Base-by-base conservation (phyloP, 2,113 vertebrate genomes). In the Vulpes lagopus region DNA sequence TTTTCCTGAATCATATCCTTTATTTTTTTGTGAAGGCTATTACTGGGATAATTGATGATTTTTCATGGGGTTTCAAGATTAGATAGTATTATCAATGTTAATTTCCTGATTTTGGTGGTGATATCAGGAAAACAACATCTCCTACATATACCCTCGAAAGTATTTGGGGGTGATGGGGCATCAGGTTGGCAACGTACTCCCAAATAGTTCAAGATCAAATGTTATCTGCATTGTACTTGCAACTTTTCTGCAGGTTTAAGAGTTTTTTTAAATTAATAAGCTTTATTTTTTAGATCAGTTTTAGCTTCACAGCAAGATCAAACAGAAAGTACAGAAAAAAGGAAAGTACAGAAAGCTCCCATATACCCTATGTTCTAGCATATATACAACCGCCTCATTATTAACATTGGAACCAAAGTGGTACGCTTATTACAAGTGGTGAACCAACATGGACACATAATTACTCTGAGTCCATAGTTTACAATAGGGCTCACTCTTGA, bases 11-110 rank as follows among this genome's bases (percentile, higher is more conserved):
- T 14, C 53, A 19, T 27, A 69, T 60, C 14, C 53, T 57, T 92
- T 49, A 89, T 84, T 93, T 93, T 96, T 35, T 25, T 38, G n/a
- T 64, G 71, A 92, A 55, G n/a, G n/a, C 79, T 83, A 83, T 89
- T 83, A 76, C 9, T 53, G 35, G n/a, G 35, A 93, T 25, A 60
- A 79, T 11, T 85, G n/a, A 91, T 92, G n/a, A 84, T 79, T 79
- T 69, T 60, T 69, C 67, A 12, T 60, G 17, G 20, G 8, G 2
- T 60, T 32, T 59, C 53, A 59, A 76, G 74, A 65, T 57, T 82
- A 69, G 51, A 35, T 78, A 60, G 19, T 38, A 55, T 67, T 69
- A 49, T 35, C 65, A 35, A 15, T 87, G 60, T 69, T 85, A 69
- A 85, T 84, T 62, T 84, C 19, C 55, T 62, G 25, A 90, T 62